Conservation (phyloP, 2,797 vertebrate genomes). For the Nannoperca obscura region DNA sequence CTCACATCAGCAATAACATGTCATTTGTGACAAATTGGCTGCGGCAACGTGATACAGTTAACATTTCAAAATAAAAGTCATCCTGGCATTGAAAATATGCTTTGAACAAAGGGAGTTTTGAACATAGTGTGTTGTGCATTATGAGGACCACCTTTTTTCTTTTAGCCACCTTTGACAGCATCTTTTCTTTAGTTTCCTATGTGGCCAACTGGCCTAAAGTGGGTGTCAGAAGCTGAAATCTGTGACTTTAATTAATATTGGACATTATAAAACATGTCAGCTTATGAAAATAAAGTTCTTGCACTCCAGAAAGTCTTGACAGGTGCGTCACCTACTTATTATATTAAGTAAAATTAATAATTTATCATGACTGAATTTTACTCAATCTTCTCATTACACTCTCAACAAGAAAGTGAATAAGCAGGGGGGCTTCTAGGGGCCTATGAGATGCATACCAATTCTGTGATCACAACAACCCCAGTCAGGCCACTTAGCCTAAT, state of each 20-base stretch:
- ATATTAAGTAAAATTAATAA: not conserved
- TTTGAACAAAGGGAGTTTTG: not conserved
- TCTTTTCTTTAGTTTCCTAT: not conserved
- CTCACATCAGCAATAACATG: slow-evolving; percentile 21
- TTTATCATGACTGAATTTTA: not conserved
- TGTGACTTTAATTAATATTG: slow-evolving; percentile 5
- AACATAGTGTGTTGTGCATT: not conserved
- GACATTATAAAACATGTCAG: not conserved
- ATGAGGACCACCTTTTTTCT: not conserved
- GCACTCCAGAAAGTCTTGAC: not conserved
- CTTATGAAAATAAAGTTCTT: not conserved
- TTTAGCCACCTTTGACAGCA: not conserved
- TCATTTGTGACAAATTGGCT: slow-evolving; percentile 33
- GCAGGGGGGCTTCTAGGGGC: too few relatives aligned
- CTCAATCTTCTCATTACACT: too few relatives aligned
- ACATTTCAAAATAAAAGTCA: slow-evolving; percentile 16
- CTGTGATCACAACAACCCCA: too few relatives aligned
- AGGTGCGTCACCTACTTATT: not conserved
- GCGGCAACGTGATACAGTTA: not conserved
- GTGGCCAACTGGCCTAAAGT: not conserved
- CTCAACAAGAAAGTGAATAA: too few relatives aligned
- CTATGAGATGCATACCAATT: too few relatives aligned
- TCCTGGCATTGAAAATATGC: slow-evolving; percentile 20
- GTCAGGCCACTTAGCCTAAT: not conserved
- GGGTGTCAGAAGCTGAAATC: not conserved